phyloP scores from a whole-genome alignment of 2,888 invertebrate species.

The Lasioglossum lativentre region DNA sequence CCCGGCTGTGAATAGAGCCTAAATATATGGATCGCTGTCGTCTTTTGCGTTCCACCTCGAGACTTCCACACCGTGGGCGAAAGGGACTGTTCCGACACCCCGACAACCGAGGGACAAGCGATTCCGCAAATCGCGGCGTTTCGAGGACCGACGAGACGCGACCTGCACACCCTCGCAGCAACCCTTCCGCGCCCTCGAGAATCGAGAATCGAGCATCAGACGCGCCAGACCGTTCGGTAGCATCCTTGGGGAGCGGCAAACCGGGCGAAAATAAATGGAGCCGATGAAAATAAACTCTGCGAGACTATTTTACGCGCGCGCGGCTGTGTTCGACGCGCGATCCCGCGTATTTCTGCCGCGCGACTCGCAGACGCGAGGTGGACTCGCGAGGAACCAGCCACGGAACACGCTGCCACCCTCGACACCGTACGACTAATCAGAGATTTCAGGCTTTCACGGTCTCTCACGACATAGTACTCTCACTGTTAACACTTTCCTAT shows the following conservation, averaged over 20 bases:
- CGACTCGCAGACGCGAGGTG: neutral
- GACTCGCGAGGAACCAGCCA: neutral
- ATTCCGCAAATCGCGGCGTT: neutral
- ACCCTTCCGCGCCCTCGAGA: neutral
- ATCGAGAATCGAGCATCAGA: neutral
- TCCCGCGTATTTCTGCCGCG: conserved; percentile 27
- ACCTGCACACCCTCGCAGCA: neutral
- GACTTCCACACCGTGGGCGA: conserved; percentile 27
- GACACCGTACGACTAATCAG: neutral
- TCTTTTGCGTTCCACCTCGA: conserved; percentile 54
- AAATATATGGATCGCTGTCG: conserved; percentile 79
- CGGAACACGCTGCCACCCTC: neutral
- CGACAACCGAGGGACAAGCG: neutral
- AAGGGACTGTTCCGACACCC: conserved; percentile 3
- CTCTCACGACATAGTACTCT: no score
- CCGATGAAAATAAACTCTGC: conserved; percentile 73
- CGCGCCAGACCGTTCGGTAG: conserved; percentile 7
- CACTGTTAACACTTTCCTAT: no score
- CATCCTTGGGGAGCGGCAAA: conserved; percentile 40
- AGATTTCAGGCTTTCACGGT: neutral
- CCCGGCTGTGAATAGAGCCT: conserved; percentile 81
- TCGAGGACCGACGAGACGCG: neutral
- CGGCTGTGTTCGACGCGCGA: conserved; percentile 18
- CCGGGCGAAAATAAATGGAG: conserved; percentile 75
- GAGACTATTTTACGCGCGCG: conserved; percentile 73